Base-by-base conservation (phyloP, 30 jellyfish, hydroid and myxozoan genomes). In the Catostylus mosaicus region DNA sequence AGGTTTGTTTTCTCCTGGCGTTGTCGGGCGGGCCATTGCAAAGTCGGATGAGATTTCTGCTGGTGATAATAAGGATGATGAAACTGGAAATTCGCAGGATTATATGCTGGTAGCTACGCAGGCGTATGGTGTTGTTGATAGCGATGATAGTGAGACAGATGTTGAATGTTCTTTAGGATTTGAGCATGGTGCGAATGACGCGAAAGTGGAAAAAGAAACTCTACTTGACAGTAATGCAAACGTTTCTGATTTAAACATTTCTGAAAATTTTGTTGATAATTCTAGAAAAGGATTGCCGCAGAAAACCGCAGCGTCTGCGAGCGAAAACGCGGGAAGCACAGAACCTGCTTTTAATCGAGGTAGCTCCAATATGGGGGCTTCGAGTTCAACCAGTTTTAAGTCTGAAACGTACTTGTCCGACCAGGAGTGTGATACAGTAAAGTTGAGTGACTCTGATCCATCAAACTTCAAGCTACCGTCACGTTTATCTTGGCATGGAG, bases 91-190 rank as follows among this genome's bases (percentile, higher is more conserved):
- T 29, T 69, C 68, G 36, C 82, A 69, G 65, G 82, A 69, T 14
- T 69, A 47, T 22, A 69, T 69, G 67, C 24, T 69, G 45, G 46
- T 69, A 48, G 66, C 82, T 18, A 69, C 82, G 43, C 82, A 69
- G 36, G 82, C 82, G 19, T 69, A 69, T 34, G 82, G 82, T 30
- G n/a, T 69, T 29, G 30, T 18, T 31, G 82, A 69, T 37, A 69
- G 82, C 46, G 82, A 69, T 0, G 23, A 9, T 2, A 40, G 54
- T 0, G 37, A 36, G 9, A 61, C 74, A 36, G 74, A 61, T 61
- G 35, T 61, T 36, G 74, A 61, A n/a, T 7, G 54, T 5, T 40
- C 54, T 40, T 40, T 40, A 14, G 54, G 54, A 14, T 40, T 40
- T 40, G 54, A 40, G 14, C 14, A 40, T 40, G 14, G 11, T 5